Percentiles rank a stretch among this genome's conserved stretches.
Evolutionary conservation across 2,797 vertebrate genomes (phyloP).

Genomic region (Enoplosus armatus): DNA sequence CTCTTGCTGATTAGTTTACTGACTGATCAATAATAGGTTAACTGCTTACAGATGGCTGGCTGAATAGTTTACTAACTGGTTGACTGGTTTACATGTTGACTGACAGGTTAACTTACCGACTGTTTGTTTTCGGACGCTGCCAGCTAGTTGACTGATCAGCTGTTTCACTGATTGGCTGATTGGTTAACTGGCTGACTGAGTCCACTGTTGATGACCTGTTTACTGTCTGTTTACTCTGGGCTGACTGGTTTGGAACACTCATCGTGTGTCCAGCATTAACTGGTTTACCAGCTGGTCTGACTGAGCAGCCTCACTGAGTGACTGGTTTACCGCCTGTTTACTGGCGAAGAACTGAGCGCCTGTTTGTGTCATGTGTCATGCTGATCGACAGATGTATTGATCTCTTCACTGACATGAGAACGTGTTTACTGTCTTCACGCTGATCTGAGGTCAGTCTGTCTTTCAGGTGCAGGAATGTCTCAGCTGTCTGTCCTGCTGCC

Average conservation of each 20-base stretch:
- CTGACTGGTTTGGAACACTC: neutral
- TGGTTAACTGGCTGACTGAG: neutral
- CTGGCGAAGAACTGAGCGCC: too few species aligned
- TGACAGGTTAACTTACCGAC: neutral
- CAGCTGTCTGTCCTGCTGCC: constrained; percentile 39
- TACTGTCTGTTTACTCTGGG: neutral
- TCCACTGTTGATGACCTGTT: too few species aligned
- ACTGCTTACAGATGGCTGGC: too few species aligned
- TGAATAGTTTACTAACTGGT: neutral
- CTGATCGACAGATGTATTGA: neutral
- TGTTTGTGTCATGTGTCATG: too few species aligned
- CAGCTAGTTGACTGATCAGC: neutral
- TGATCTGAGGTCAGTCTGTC: constrained; percentile 7
- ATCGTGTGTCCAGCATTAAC: neutral
- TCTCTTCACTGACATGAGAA: neutral
- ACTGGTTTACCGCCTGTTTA: too few species aligned
- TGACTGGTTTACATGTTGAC: neutral
- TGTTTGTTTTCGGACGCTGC: too few species aligned
- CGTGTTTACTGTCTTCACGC: neutral
- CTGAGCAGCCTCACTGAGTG: too few species aligned
- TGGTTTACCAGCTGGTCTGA: neutral
- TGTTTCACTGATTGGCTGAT: neutral
- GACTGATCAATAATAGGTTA: too few species aligned
- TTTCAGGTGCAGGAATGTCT: constrained; percentile 68
- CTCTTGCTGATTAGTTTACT: too few species aligned